These are phyloP conservation scores for Lordiphosa clarofinis DNA, from an alignment of 1,140 invertebrate genomes.

Conservation along the genomic window DNA sequence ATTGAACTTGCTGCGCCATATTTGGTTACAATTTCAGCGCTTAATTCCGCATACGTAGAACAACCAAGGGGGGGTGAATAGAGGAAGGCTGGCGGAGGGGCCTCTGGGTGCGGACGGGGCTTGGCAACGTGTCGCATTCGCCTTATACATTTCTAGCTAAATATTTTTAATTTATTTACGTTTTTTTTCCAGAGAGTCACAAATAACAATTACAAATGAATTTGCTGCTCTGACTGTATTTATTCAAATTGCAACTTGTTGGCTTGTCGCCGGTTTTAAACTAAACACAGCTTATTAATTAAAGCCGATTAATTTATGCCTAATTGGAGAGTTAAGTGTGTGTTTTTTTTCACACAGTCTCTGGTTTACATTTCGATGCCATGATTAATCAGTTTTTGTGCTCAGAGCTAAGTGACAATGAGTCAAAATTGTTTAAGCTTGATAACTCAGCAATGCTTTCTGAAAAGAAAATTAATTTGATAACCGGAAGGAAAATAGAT, in stretches of 20 bases:
- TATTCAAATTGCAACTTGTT: constrained; percentile 63
- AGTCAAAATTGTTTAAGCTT: constrained; percentile 4
- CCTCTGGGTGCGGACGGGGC: constrained; percentile 16
- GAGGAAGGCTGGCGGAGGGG: not conserved
- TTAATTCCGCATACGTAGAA: constrained; percentile 71
- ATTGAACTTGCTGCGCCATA: constrained; percentile 78
- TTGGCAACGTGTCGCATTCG: constrained; percentile 68
- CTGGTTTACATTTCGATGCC: no score
- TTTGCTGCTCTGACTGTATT: constrained; percentile 35
- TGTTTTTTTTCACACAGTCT: no score
- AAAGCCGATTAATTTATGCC: constrained; percentile 57
- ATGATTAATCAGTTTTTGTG: no score
- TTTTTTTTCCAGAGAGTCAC: constrained; percentile 34
- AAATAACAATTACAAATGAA: constrained; percentile 59
- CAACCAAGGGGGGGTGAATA: constrained; percentile 4
- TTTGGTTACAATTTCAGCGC: constrained; percentile 73
- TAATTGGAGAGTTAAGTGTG: constrained; percentile 40
- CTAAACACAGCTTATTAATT: constrained; percentile 51
- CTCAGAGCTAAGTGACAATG: constrained; percentile 2
- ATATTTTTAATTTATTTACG: constrained; percentile 73
- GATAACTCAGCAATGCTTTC: no score
- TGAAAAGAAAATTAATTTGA: no score
- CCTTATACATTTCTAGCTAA: constrained; percentile 68
- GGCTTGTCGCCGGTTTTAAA: constrained; percentile 18
- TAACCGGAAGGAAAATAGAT: no score